Evolutionary conservation across 2,888 invertebrate species (phyloP).

Genomic region (Alentia gelatinosa): DNA sequence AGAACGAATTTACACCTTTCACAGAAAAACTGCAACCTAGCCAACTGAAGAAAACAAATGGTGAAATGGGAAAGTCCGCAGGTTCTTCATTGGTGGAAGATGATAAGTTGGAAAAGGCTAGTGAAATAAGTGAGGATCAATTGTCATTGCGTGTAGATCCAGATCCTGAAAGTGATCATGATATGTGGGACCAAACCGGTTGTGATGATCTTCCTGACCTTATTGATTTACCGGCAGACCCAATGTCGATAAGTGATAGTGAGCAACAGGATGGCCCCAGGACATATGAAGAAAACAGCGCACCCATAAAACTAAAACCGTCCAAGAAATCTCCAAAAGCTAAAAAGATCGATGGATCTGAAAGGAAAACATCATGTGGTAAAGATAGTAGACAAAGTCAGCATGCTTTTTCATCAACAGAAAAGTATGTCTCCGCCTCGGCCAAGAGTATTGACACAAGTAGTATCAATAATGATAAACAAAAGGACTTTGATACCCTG

Average conservation of each 20-base stretch:
- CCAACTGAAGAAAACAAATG: background rate
- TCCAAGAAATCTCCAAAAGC: conserved; percentile 4
- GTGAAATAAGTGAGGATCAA: conserved; percentile 46
- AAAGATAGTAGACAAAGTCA: background rate
- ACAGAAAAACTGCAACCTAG: background rate
- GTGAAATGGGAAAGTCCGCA: background rate
- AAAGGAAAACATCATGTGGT: background rate
- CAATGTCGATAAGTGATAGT: conserved; percentile 23
- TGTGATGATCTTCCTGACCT: conserved; percentile 52
- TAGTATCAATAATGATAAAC: too few species aligned
- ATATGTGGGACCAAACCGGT: conserved; percentile 50
- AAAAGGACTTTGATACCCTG: background rate
- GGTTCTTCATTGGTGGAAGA: background rate
- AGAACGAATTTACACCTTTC: background rate
- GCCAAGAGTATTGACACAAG: too few species aligned
- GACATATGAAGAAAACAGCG: conserved; percentile 2
- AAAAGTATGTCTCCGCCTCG: background rate
- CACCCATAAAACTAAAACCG: background rate
- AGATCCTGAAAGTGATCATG: conserved; percentile 16
- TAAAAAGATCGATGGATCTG: background rate
- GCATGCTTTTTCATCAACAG: background rate
- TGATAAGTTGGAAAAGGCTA: conserved; percentile 27
- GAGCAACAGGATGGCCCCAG: background rate
- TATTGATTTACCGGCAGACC: conserved; percentile 42
- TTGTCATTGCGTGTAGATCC: conserved; percentile 37